A percentile compares a stretch with the other conserved stretches of the same genome.
Evolutionary conservation across 1,140 invertebrate species (phyloP).

Genomic region (Heliothis virescens): DNA sequence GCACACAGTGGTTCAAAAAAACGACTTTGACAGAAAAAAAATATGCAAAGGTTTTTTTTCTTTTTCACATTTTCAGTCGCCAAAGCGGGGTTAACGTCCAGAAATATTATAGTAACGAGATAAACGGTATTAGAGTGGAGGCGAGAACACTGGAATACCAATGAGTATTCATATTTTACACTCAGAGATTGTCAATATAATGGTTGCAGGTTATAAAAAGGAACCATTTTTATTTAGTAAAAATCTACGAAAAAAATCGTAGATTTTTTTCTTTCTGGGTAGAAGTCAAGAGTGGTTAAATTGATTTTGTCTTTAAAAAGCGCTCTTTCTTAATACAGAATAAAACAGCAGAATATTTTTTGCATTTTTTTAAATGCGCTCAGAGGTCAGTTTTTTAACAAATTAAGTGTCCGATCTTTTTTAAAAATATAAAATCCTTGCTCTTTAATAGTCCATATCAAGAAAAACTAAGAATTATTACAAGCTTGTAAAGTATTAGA

Average conservation of each 20-base stretch:
- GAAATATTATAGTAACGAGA: conserved; percentile 47
- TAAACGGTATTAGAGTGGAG: conserved; percentile 34
- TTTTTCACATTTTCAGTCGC: conserved; percentile 23
- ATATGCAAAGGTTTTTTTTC: too few species aligned
- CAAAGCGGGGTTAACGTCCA: conserved; percentile 22
- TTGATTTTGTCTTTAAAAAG: too few species aligned
- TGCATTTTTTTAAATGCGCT: background rate
- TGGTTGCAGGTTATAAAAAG: conserved; percentile 6
- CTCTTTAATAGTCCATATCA: too few species aligned
- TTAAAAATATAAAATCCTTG: too few species aligned
- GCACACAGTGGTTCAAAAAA: conserved; percentile 4
- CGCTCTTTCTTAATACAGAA: too few species aligned
- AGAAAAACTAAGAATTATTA: too few species aligned
- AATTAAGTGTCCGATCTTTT: too few species aligned
- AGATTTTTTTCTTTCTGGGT: too few species aligned
- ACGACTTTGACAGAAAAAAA: too few species aligned
- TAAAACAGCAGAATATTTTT: too few species aligned
- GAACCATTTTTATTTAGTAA: background rate
- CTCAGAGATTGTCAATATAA: background rate
- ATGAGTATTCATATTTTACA: conserved; percentile 46
- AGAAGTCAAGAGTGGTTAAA: too few species aligned
- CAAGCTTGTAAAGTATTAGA: background rate
- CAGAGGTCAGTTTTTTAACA: background rate
- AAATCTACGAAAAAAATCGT: too few species aligned
- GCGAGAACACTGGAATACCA: conserved; percentile 20